Conservation (phyloP, 2,888 invertebrate species). For the Diplazon laetatorius region DNA sequence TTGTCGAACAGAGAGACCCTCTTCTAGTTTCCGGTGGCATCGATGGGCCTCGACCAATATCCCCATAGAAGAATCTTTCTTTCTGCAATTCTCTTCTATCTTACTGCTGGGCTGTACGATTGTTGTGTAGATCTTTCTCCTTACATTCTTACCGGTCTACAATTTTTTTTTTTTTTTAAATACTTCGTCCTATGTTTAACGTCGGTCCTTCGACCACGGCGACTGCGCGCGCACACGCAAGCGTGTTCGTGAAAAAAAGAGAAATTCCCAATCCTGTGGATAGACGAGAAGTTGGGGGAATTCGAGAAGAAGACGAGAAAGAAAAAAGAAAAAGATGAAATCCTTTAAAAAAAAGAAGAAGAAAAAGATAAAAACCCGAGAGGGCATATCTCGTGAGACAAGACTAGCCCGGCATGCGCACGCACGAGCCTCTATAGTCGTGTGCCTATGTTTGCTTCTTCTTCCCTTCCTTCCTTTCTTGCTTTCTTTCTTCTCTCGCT, state of each 20-base stretch:
- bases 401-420: slow-evolving; percentile 43
- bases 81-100: slow-evolving; percentile 51
- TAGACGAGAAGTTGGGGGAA: slow-evolving; percentile 53
- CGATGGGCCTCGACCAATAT: slow-evolving; percentile 68
- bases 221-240: slow-evolving; percentile 51
- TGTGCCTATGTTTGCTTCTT: slow-evolving; percentile 68
- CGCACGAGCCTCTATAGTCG: slow-evolving; percentile 59
- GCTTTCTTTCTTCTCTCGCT: slow-evolving; percentile 24
- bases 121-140: slow-evolving; percentile 40
- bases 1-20: slow-evolving; percentile 63
- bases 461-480: slow-evolving; percentile 37
- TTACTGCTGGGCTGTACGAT: slow-evolving; percentile 47
- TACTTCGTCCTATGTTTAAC: slow-evolving; percentile 9
- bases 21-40: slow-evolving; percentile 76
- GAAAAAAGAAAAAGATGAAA: slow-evolving; percentile 19
- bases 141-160: slow-evolving; percentile 42
- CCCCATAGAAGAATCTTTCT: slow-evolving; percentile 62
- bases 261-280: slow-evolving; percentile 48
- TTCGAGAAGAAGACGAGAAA: slow-evolving; percentile 38
- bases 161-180: slow-evolving; percentile 47
- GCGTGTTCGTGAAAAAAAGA: slow-evolving; percentile 33
- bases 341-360: too few relatives aligned
- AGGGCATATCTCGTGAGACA: slow-evolving; percentile 41
- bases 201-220: slow-evolving; percentile 35
- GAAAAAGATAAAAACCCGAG: slow-evolving; percentile 23